Base-by-base conservation (phyloP, 2,797 vertebrate genomes). In the Paedocypris micromegethes region DNA sequence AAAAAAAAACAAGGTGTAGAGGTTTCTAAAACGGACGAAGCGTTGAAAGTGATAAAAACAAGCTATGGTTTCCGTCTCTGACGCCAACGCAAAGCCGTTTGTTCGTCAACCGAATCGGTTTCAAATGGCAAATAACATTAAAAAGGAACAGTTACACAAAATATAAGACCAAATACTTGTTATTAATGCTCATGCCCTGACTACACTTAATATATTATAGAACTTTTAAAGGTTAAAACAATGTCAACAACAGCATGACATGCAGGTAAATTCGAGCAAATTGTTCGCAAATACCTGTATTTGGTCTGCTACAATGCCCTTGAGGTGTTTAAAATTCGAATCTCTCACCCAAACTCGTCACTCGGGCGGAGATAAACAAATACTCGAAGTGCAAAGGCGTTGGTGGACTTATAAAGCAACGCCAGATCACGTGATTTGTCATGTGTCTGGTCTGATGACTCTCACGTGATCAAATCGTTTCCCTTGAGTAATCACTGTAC, bases 371-470 rank as follows among this genome's bases (percentile, higher is more conserved):
- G 47, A 5, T 3, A 6, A 46, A 43, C 7, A 9, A 23, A 48
- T 38, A 53, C 0, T 2, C 0, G 0, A 5, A n/a, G 1, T 4
- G 9, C 7, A 46, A 37, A 23, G 4, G 3, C 6, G 5, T 46
- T 45, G 53, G 2, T 8, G 5, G 9, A 37, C n/a, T 47, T 72
- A 68, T 63, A 42, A 7, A 53, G 38, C 8, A 42, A 54, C 4
- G 9, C 3, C 3, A 6, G 40, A 59, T 72, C 78, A 77, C 64
- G 72, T 79, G 78, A 72, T 40, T 2, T 52, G 57, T 79, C 73
- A 79, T 60, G 65, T 75, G 75, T 45, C 6, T 3, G 41, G 46
- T 58, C 68, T 58, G 9, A 50, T 70, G 68, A 70, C 60, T 7
- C 9, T 45, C 60, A 70, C 68, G 60, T 58, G 60, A 70, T 70